Evolutionary conservation across 2,888 invertebrate genomes (phyloP), one percentile per base, ranked within the genome.

Genomic region (Helicoverpa assulta): DNA sequence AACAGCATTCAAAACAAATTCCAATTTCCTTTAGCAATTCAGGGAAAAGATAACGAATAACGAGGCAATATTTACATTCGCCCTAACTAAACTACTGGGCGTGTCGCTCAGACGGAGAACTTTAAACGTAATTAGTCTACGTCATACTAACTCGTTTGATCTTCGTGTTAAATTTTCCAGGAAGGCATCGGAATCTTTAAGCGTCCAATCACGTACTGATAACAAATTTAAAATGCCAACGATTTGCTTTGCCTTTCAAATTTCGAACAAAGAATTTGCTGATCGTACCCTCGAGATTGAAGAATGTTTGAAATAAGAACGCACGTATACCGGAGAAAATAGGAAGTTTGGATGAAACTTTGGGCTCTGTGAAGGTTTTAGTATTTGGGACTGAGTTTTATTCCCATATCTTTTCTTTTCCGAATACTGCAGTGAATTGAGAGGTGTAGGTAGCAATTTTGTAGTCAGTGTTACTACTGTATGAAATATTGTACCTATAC

Each of bases 161-260:
- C 51, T 64, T 52, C 55, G 58, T 53, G 26, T 58, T 53, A 67
- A 64, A 64, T 69, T 37, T 69, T 58, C 21, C 0, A 8, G 37
- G 52, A 53, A 40, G 37, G 58, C 60, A 52, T 81, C 65, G 78
- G 78, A 83, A 88, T 83, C 87, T 88, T 83, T 77, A 85, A 86
- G 82, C 87, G 54, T 76, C 67, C 59, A 87, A 88, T 87, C 91
- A 89, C 90, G 88, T 89, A 73, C 83, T 71, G 71, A 83, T 85
- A 89, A 89, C 88, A 90, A 90, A 91, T 90, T 90, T 88, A 82
- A 85, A 85, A 83, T 82, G 78, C 62, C 67, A 67, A 60, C 67
- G 60, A 60, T 74, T 68, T 67, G 76, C 80, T 76, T 80, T 85
- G 80, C 82, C 80, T 82, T 87, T 86, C 85, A 86, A 88, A 89